Evolutionary conservation across 2,888 invertebrate genomes (phyloP), one percentile per base, ranked within the genome.

Genomic region (Hedya salicella): DNA sequence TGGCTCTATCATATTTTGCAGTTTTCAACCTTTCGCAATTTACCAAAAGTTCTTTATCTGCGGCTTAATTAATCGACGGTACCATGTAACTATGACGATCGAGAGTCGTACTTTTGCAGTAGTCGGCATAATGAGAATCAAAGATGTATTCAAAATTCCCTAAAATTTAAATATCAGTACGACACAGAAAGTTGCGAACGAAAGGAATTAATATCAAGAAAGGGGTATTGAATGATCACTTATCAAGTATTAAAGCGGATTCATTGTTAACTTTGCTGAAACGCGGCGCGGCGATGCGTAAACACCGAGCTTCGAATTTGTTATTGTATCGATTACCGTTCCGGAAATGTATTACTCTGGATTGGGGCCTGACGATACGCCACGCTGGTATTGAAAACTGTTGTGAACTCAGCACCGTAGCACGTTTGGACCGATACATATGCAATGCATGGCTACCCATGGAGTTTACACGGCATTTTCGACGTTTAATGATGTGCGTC

Each of bases 281-380:
- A 61, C 32, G 48, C 66, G 53, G 54, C 40, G 66, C 60, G 60
- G 54, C 60, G 60, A 48, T 53, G 66, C 66, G 66, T 66, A 54
- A 66, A 60, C 60, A 48, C 53, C 17, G 60, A 66, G 54, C 60
- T 65, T 19, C 48, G 52, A 66, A 66, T 66, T 66, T 66, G 53
- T 66, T 66, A 42, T 60, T 54, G 66, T 66, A 66, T 66, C 54
- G 66, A 66, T 66, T 66, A 66, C 66, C 40, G 60, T 48, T 60
- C 48, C 53, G 39, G 66, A 66, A 64, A 61, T 48, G 40, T 66
- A 54, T 48, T 50, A 21, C 52, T 21, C 60, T 30, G 66, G 54
- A 54, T 53, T 42, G 54, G 59, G 39, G 21, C 52, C 44, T 44
- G 52, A 50, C 40, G 44, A 39, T 39, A 49, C 57, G 57, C 49